Conservation (phyloP, 1,140 invertebrate genomes). For the Bactericera cockerelli region DNA sequence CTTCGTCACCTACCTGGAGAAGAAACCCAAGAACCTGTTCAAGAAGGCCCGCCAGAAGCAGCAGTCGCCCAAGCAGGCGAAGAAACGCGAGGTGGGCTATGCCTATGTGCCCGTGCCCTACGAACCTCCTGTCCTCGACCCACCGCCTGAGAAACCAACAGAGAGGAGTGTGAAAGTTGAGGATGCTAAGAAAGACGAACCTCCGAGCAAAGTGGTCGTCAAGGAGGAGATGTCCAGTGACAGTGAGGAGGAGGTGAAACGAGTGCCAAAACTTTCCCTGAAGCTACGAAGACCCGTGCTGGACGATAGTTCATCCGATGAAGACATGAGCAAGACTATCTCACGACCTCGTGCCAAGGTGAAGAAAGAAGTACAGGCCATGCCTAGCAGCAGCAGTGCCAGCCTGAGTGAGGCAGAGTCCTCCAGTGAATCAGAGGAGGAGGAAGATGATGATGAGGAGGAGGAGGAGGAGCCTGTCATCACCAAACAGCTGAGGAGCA, state of each 20-base stretch:
- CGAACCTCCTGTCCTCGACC: not conserved
- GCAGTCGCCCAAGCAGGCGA: not conserved
- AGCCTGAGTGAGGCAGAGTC: not conserved
- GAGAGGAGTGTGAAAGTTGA: not conserved
- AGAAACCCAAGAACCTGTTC: slow-evolving; percentile 1
- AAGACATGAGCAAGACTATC: not conserved
- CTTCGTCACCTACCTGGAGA: not conserved
- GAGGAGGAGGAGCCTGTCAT: not conserved
- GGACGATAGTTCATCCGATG: not conserved
- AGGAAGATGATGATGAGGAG: not conserved
- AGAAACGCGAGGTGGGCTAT: slow-evolving; percentile 1
- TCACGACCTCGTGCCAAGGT: not conserved
- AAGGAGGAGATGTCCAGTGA: not conserved
- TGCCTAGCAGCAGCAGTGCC: not conserved
- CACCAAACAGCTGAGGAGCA: not conserved
- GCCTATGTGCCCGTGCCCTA: not conserved
- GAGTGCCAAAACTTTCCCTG: not conserved
- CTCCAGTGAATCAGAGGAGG: not conserved
- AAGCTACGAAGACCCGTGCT: not conserved
- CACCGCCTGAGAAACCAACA: too few relatives aligned
- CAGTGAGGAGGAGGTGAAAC: not conserved
- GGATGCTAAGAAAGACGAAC: not conserved
- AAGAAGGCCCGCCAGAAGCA: not conserved
- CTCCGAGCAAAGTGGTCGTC: not conserved
- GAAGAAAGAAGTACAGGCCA: not conserved